Percentiles rank a stretch among this genome's conserved stretches.
Evolutionary conservation across 2,888 invertebrate genomes (phyloP).

Genomic region (Scaptomyza caliginosa): DNA sequence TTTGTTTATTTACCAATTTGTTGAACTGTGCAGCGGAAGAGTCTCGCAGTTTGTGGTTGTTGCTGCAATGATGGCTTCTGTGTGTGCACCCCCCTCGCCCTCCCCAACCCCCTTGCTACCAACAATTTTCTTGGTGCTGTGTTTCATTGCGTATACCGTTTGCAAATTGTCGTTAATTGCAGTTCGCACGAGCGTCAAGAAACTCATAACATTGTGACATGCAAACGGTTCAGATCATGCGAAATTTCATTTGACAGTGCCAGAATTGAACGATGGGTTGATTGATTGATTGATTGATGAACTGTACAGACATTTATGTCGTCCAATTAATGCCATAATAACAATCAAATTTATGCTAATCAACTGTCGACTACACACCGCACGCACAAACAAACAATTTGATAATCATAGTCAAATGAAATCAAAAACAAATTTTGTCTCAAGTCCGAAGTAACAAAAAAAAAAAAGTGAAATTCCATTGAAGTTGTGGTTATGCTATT

Average conservation of each 20-base stretch:
- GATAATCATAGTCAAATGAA: conserved; percentile 28
- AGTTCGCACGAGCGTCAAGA: conserved; percentile 48
- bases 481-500: conserved; percentile 15
- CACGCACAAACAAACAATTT: conserved; percentile 11
- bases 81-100: background rate
- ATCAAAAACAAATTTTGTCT: conserved; percentile 5
- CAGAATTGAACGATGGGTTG: conserved; percentile 48
- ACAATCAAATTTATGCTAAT: conserved; percentile 69
- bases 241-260: conserved; percentile 44
- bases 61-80: conserved; percentile 21
- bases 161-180: conserved; percentile 66
- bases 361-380: conserved; percentile 24
- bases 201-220: conserved; percentile 47
- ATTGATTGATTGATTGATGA: conserved; percentile 56
- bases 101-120: background rate
- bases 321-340: conserved; percentile 60
- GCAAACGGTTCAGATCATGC: conserved; percentile 32
- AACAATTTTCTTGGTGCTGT: too few species aligned
- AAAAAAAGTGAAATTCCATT: conserved; percentile 65
- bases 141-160: conserved; percentile 21
- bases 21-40: conserved; percentile 12
- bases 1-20: conserved; percentile 10
- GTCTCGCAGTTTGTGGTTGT: conserved; percentile 4
- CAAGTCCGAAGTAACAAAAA: conserved; percentile 15
- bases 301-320: conserved; percentile 25